Percentiles rank a stretch among this genome's conserved stretches.
These are phyloP conservation scores for Mamestra brassicae DNA, from an alignment of 2,888 invertebrate species.

Conservation along the genomic window DNA sequence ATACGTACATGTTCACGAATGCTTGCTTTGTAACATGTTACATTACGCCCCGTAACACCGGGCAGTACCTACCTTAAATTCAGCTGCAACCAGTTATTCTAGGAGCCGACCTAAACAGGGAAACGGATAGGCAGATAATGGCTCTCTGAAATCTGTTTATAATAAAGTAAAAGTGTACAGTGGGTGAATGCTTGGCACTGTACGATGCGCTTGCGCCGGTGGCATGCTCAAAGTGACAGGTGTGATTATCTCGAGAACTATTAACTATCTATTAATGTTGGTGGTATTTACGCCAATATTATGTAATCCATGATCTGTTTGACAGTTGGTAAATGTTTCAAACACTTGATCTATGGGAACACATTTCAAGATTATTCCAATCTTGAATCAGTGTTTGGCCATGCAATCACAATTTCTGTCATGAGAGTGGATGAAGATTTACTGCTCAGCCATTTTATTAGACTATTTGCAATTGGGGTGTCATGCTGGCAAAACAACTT, in stretches of 20 bases:
- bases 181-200: constrained; percentile 41
- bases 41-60: too few relatives aligned
- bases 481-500: background rate
- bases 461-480: background rate
- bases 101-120: background rate
- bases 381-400: background rate
- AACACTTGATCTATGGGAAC: background rate
- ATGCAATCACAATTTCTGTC: background rate
- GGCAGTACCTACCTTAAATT: background rate
- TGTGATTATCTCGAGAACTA: constrained; percentile 23
- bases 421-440: background rate
- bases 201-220: constrained; percentile 30
- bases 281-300: constrained; percentile 34
- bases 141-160: constrained; percentile 8
- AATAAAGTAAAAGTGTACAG: constrained; percentile 34
- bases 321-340: constrained; percentile 6
- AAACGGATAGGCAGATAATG: background rate
- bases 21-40: too few relatives aligned
- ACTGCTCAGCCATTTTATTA: background rate
- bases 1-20: too few relatives aligned
- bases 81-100: too few relatives aligned
- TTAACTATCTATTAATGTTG: constrained; percentile 33
- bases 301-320: constrained; percentile 12
- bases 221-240: constrained; percentile 40
- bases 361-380: constrained; percentile 3